A percentile compares a stretch with the other conserved stretches of the same genome.
Evolutionary conservation across 2,113 vertebrate genomes (phyloP).

Genomic region (Craseonycteris thonglongyai): DNA sequence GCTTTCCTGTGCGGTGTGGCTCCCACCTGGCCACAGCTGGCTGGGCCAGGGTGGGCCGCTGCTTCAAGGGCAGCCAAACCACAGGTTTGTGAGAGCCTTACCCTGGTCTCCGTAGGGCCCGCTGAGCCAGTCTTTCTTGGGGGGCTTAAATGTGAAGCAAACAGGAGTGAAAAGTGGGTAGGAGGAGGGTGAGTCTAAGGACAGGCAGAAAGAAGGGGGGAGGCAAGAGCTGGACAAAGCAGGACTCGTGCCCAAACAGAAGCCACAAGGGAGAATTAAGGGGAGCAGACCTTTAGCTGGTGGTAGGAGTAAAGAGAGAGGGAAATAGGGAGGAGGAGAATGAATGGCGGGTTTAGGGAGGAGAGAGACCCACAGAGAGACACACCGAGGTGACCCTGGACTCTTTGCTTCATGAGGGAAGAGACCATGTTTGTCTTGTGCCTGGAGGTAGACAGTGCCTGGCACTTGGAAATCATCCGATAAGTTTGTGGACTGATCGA

Average conservation of each 20-base stretch:
- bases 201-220: not conserved
- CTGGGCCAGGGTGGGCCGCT: not conserved
- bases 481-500: not conserved
- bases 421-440: not conserved
- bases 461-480: not conserved
- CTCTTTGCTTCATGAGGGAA: not conserved
- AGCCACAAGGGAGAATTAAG: not conserved
- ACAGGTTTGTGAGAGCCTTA: not conserved
- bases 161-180: too few relatives aligned
- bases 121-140: not conserved
- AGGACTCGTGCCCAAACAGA: too few relatives aligned
- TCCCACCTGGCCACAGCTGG: not conserved
- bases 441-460: not conserved
- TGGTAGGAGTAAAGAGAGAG: not conserved
- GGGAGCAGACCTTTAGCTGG: not conserved
- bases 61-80: not conserved
- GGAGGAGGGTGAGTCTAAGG: not conserved
- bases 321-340: not conserved
- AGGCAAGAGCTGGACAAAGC: too few relatives aligned
- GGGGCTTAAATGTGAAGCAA: not conserved
- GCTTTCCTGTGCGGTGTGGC: not conserved
- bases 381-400: too few relatives aligned
- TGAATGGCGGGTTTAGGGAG: accelerated
- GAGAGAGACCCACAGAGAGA: not conserved
- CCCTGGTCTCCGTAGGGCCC: not conserved